Evolutionary conservation across 2,888 invertebrate genomes (phyloP), one percentile per base, ranked within the genome.

Genomic region (Atrina japonica): DNA sequence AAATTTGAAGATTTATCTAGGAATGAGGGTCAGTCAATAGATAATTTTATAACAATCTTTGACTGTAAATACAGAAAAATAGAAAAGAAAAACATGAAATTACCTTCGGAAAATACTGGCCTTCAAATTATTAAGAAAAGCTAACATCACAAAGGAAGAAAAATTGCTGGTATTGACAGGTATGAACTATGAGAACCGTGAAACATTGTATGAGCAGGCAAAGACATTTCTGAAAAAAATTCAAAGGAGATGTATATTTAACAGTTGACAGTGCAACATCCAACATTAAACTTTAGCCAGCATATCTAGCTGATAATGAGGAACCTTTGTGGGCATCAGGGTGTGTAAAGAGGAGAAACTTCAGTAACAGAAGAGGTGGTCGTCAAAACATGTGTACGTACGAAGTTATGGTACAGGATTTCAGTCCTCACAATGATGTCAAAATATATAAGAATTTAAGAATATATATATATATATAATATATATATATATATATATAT

Each of bases 51-150:
- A n/a, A n/a, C n/a, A n/a, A n/a, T n/a, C n/a, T n/a, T n/a, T n/a
- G n/a, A n/a, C n/a, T n/a, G n/a, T n/a, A n/a, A n/a, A n/a, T n/a
- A n/a, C n/a, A n/a, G n/a, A n/a, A n/a, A n/a, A n/a, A n/a, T n/a
- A n/a, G n/a, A n/a, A n/a, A n/a, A n/a, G n/a, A n/a, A n/a, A n/a
- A 72, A 72, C 14, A 79, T 78, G 74, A 73, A 35, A 49, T 43
- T 78, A n/a, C 76, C 76, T 18, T 29, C 73, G 21, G 76, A n/a
- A 78, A 52, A 78, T 78, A 29, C 40, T 78, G 16, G 74, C 74
- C 18, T 74, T 72, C 30, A 74, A 75, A 58, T 45, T 77, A 30
- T 43, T 77, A 16, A 65, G 64, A 18, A 73, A 67, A 47, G 69
- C 73, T 18, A 75, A 72, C 25, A 72, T 80, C 11, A 53, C 70